These are phyloP conservation scores for Sceloporus tristichus DNA, from an alignment of 2,113 vertebrate genomes.

Conservation along the genomic window DNA sequence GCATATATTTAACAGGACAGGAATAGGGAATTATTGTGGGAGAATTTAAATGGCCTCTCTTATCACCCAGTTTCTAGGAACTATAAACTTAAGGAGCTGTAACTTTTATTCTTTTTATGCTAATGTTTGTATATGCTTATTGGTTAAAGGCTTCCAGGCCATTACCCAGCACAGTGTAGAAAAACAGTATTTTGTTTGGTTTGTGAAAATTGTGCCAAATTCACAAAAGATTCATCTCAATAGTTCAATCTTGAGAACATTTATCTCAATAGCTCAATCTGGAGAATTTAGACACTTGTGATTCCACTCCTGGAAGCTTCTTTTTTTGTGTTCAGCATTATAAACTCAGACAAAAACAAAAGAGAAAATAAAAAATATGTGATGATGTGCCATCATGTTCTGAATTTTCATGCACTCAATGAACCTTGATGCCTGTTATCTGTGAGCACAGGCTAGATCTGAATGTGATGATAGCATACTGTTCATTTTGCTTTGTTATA, in stretches of 20 bases:
- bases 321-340: background rate
- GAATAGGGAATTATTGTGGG: background rate
- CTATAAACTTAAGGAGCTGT: background rate
- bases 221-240: background rate
- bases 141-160: background rate
- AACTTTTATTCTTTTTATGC: background rate
- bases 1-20: background rate
- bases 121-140: background rate
- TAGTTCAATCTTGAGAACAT: background rate
- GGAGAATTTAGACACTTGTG: background rate
- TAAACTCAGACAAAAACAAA: background rate
- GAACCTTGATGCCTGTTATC: background rate
- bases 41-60: background rate
- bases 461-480: background rate
- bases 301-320: background rate
- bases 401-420: background rate
- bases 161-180: background rate
- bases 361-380: background rate
- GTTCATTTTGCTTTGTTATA: background rate
- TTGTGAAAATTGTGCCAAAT: background rate
- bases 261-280: background rate
- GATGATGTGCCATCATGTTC: background rate
- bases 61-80: background rate
- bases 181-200: background rate
- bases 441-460: background rate